Conservation (phyloP, 37 sponge, comb jelly and placozoan genomes). For the Bolinopsis microptera region DNA sequence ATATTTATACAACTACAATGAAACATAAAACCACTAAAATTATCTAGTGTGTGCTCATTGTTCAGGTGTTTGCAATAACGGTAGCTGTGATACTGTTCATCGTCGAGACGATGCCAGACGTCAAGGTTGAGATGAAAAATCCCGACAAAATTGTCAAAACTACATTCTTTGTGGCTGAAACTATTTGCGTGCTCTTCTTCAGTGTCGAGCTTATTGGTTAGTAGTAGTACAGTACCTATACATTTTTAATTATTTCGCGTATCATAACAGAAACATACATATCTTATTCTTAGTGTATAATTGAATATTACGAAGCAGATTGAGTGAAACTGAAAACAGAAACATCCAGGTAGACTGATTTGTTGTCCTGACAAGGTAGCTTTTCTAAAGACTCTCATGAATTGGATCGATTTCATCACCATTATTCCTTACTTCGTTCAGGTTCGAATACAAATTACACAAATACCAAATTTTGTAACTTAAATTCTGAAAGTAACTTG, state of each 20-base stretch:
- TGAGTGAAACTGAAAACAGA: too few relatives aligned
- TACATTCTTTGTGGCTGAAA: not conserved
- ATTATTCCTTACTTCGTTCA: constrained; percentile 33
- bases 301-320: too few relatives aligned
- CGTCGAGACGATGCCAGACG: not conserved
- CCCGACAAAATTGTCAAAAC: not conserved
- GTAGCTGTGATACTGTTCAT: not conserved
- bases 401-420: not conserved
- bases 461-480: not conserved
- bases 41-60: too few relatives aligned
- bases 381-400: not conserved
- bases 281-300: too few relatives aligned
- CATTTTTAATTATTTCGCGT: too few relatives aligned
- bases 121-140: not conserved
- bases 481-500: too few relatives aligned
- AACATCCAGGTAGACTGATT: not conserved
- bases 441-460: not conserved
- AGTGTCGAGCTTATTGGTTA: not conserved
- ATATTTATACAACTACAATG: too few relatives aligned
- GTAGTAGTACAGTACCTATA: not conserved
- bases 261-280: too few relatives aligned
- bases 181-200: not conserved
- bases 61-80: not conserved
- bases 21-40: too few relatives aligned
- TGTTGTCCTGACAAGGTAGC: not conserved